Percentiles rank a stretch among this genome's conserved stretches.
Evolutionary conservation across 1,140 invertebrate species (phyloP).

Genomic region (Pomacea maculata): DNA sequence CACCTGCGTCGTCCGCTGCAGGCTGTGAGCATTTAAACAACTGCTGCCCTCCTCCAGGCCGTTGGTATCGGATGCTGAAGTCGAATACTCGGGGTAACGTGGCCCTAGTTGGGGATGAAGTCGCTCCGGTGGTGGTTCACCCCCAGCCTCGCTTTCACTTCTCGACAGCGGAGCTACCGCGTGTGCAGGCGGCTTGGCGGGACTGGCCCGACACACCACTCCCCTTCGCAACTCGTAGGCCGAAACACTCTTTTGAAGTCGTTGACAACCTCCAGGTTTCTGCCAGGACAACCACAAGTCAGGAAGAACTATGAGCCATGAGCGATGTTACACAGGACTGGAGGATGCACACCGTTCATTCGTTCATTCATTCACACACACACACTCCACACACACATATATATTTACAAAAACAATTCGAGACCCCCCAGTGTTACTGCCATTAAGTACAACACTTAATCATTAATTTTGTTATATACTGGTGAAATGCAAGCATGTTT

Average conservation of each 20-base stretch:
- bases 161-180: neutral
- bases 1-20: too few species aligned
- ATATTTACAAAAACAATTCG: too few species aligned
- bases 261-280: neutral
- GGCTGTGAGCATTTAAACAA: too few species aligned
- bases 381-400: too few species aligned
- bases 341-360: too few species aligned
- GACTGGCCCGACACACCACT: slow-evolving; percentile 1
- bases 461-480: too few species aligned
- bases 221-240: neutral
- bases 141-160: slow-evolving; percentile 7
- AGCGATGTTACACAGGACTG: neutral
- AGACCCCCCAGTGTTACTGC: too few species aligned
- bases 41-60: too few species aligned
- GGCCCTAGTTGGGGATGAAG: neutral
- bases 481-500: too few species aligned
- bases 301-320: slow-evolving; percentile 2
- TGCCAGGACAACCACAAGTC: slow-evolving; percentile 8
- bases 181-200: neutral
- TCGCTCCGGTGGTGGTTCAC: neutral
- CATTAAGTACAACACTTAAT: too few species aligned
- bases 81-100: neutral
- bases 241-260: neutral
- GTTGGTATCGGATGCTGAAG: too few species aligned
- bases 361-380: too few species aligned